A percentile compares a stretch with the other conserved stretches of the same genome.
These are phyloP conservation scores for Eilema sororculum DNA, from an alignment of 2,888 invertebrate genomes.

Conservation along the genomic window DNA sequence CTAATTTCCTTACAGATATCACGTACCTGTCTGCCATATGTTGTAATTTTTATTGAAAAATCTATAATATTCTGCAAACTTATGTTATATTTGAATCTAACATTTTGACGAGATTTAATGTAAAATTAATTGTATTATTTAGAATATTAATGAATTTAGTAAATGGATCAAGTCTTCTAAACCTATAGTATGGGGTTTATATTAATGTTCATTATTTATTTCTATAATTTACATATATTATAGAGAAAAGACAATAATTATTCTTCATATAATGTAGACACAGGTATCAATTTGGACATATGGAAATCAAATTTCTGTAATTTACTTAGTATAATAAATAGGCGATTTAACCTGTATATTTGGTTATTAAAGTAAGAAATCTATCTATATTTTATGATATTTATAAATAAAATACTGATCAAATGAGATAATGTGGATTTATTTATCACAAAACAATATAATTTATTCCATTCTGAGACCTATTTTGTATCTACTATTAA, in stretches of 20 bases:
- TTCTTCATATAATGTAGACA: too few species aligned
- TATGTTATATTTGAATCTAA: constrained; percentile 4
- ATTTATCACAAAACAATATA: constrained; percentile 77
- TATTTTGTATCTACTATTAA: constrained; percentile 56
- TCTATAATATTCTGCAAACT: neutral
- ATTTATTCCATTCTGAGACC: constrained; percentile 67
- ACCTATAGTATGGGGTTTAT: neutral
- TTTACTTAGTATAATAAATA: too few species aligned
- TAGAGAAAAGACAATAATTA: too few species aligned
- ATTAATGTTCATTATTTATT: neutral
- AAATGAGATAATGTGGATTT: constrained; percentile 67
- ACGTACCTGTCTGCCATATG: too few species aligned
- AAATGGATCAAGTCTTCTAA: neutral
- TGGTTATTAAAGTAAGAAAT: too few species aligned
- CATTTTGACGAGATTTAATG: neutral
- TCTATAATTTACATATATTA: neutral
- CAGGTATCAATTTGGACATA: too few species aligned
- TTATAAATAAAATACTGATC: constrained; percentile 45
- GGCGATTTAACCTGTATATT: too few species aligned
- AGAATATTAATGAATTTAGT: too few species aligned
- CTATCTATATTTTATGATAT: too few species aligned
- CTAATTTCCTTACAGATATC: too few species aligned
- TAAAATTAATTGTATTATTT: neutral
- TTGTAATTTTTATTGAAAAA: neutral
- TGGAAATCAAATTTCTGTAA: too few species aligned